Conservation (phyloP, 2,113 vertebrate species). For the Hemichromis elongatus region DNA sequence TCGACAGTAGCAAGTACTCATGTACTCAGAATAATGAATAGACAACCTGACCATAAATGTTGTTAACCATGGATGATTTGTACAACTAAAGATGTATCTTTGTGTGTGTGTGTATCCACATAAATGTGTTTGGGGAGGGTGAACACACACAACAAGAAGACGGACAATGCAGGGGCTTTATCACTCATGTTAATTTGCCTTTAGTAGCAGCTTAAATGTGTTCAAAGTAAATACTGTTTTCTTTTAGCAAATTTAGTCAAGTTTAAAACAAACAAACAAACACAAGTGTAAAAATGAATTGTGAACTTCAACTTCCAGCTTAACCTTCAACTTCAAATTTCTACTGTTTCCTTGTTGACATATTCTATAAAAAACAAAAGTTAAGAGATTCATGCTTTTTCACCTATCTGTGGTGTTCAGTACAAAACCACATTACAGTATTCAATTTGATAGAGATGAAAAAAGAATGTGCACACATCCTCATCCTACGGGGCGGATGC, state of each 20-base stretch:
- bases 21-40: neutral
- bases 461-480: neutral
- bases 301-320: no score
- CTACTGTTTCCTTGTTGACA: neutral
- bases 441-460: neutral
- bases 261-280: neutral
- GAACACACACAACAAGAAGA: neutral
- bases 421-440: neutral
- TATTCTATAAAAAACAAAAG: no score
- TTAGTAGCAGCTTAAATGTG: neutral
- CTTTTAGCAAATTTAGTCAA: neutral
- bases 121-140: neutral
- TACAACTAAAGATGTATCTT: neutral
- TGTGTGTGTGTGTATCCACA: neutral
- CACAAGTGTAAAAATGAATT: neutral
- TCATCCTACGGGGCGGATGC: neutral
- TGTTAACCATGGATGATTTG: neutral
- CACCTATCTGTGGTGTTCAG: neutral
- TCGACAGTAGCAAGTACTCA: neutral
- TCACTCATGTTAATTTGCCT: neutral
- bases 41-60: neutral
- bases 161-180: neutral
- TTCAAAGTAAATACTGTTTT: neutral
- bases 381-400: neutral
- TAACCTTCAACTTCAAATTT: neutral